phyloP scores from a whole-genome alignment of 2,113 vertebrate genomes.

The Oceanites oceanicus region DNA sequence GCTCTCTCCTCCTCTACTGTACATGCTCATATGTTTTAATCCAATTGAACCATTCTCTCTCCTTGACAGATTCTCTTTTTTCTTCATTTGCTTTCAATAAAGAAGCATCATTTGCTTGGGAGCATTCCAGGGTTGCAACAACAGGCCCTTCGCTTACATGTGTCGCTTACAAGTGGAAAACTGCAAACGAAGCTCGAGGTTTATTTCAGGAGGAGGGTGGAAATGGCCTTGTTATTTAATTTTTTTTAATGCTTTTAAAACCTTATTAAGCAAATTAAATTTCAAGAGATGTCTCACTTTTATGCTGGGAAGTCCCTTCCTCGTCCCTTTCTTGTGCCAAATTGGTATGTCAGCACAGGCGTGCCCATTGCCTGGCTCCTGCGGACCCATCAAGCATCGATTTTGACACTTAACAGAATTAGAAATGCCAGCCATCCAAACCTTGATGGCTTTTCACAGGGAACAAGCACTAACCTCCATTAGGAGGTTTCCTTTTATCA shows the following conservation, averaged over 20 bases:
- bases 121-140: constrained; percentile 71
- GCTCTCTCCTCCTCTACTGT: constrained; percentile 55
- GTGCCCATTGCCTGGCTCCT: constrained; percentile 45
- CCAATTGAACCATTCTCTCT: constrained; percentile 66
- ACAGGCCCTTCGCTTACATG: constrained; percentile 58
- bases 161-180: constrained; percentile 60
- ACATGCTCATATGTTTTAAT: constrained; percentile 71
- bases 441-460: constrained; percentile 24
- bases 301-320: constrained; percentile 39
- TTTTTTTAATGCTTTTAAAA: constrained; percentile 61
- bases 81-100: constrained; percentile 79
- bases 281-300: constrained; percentile 57
- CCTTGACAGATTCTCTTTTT: constrained; percentile 64
- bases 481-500: constrained; percentile 55
- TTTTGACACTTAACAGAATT: constrained; percentile 71
- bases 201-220: constrained; percentile 54
- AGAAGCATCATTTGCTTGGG: constrained; percentile 74
- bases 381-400: constrained; percentile 40
- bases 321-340: not conserved
- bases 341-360: constrained; percentile 47
- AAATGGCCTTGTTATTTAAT: constrained; percentile 70
- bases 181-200: constrained; percentile 52
- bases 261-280: constrained; percentile 72
- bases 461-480: constrained; percentile 55
- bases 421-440: constrained; percentile 45